Evolutionary conservation across 2,888 invertebrate genomes (phyloP).

Genomic region (Ectropis crepuscularia): DNA sequence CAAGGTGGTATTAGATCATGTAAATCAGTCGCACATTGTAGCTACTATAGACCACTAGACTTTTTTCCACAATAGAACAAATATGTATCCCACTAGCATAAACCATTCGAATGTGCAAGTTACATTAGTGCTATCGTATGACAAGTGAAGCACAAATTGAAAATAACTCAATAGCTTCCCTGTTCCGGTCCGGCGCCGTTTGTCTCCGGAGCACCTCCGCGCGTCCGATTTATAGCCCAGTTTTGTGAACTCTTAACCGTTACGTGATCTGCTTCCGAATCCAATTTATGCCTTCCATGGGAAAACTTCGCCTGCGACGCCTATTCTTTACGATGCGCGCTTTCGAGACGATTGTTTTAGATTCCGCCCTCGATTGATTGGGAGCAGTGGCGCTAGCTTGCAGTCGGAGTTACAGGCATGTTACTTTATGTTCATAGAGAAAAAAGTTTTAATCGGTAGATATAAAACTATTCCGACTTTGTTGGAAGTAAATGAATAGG

Average conservation of each 20-base stretch:
- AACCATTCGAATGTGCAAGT: too few relatives aligned
- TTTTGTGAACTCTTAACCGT: slow-evolving; percentile 85
- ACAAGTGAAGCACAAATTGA: slow-evolving; percentile 37
- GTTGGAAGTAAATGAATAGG: too few relatives aligned
- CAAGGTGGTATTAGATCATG: too few relatives aligned
- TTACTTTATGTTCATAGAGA: too few relatives aligned
- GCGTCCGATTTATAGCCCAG: slow-evolving; percentile 84
- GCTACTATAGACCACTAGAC: too few relatives aligned
- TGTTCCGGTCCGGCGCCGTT: slow-evolving; percentile 72
- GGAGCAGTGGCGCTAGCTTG: slow-evolving; percentile 6
- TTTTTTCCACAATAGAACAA: too few relatives aligned
- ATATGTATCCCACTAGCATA: too few relatives aligned
- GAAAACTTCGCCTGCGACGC: slow-evolving; percentile 74
- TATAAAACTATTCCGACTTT: too few relatives aligned
- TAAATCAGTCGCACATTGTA: too few relatives aligned
- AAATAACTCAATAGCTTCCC: slow-evolving; percentile 49
- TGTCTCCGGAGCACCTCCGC: slow-evolving; percentile 83
- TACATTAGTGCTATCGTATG: slow-evolving; percentile 22
- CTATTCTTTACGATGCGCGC: slow-evolving; percentile 77
- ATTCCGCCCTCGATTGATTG: slow-evolving; percentile 43
- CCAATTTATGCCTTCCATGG: slow-evolving; percentile 83
- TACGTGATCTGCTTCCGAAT: slow-evolving; percentile 85
- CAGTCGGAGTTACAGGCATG: too few relatives aligned
- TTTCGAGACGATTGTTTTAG: slow-evolving; percentile 50
- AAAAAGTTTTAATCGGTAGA: too few relatives aligned